Evolutionary conservation across 2,797 vertebrate species (phyloP), one percentile per base, ranked within the genome.

Genomic region (Oryzias dopingdopingensis): DNA sequence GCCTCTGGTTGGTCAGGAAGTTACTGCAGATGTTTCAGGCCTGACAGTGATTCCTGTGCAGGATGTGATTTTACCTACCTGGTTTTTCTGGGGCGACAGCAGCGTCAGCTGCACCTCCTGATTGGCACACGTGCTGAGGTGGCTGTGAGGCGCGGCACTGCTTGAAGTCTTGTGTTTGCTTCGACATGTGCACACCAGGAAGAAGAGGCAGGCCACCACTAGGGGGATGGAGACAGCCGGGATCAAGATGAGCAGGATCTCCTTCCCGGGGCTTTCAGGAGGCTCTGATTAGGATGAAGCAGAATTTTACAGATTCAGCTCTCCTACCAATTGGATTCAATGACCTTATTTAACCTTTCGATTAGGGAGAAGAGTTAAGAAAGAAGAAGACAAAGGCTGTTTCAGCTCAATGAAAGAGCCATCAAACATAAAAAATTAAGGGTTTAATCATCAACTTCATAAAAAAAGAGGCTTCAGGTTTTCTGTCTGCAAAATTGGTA

Each of bases 181-280:
- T 63, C 96, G 94, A 78, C 96, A 98, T 95, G 96, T 92, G 67
- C 95, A 99, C 49, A 98, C 92, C 79, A 98, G 75, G 80, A 98
- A 96, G 87, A 99, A 98, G n/a, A 99, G 93, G 86, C 95, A 97
- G 15, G 96, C 95, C 0, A 97, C 94, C 79, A 96, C 89, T 78
- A 98, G 56, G 0, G 97, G 97, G 16, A 97, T 96, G 44, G 96
- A 92, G 15, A 98, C 95, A 52, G 96, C 96, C 2, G 96, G 96
- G 40, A 98, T 94, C 18, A 99, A 72, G 70, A 99, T 99, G 79
- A 97, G 96, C 24, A 99, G 90, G 53, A 99, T 94, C 76, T 97
- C 96, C 90, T 95, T 96, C 87, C 94, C 93, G 67, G 93, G 90
- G 82, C 88, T 94, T 62, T 96, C 94, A 43, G 82, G 93, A 52